A percentile compares a stretch with the other conserved stretches of the same genome.
Conservation (phyloP, 2,797 vertebrate species). For the Crypturellus tataupa region DNA sequence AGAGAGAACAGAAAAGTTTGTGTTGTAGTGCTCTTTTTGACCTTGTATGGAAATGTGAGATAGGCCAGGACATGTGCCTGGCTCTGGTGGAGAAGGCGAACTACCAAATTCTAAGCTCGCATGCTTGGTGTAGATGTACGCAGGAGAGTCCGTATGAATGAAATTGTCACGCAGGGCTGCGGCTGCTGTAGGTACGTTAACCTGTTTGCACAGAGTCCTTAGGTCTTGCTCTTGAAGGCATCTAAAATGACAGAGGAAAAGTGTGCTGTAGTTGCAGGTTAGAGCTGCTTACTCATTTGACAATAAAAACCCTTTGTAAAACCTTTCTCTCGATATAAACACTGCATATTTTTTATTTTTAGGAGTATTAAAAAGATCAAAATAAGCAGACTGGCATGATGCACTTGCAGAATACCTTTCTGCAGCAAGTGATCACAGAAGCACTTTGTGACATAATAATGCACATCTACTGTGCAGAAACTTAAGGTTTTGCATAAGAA, state of each 20-base stretch:
- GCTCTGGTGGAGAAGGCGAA: not conserved
- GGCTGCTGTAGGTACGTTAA: not conserved
- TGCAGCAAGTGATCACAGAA: not conserved
- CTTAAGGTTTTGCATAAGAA: not conserved
- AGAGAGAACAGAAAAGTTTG: not conserved
- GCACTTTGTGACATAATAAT: not conserved
- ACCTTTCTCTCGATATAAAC: not conserved
- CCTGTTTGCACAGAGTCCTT: fast-evolving
- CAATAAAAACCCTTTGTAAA: not conserved
- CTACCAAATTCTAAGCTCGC: not conserved
- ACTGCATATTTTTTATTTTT: not conserved
- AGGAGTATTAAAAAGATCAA: not conserved
- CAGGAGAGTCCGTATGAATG: not conserved
- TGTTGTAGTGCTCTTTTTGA: not conserved
- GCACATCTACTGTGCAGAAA: not conserved
- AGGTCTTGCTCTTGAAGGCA: not conserved
- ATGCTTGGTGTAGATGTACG: fast-evolving
- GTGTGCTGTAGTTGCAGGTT: not conserved
- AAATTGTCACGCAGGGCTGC: not conserved
- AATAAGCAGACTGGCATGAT: not conserved
- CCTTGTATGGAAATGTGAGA: fast-evolving
- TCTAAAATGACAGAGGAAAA: not conserved
- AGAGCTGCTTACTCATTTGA: not conserved
- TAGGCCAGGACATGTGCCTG: fast-evolving
- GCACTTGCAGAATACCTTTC: not conserved